These are phyloP conservation scores for Psilopsiagon aymara DNA, from an alignment of 2,113 vertebrate genomes.

Conservation along the genomic window DNA sequence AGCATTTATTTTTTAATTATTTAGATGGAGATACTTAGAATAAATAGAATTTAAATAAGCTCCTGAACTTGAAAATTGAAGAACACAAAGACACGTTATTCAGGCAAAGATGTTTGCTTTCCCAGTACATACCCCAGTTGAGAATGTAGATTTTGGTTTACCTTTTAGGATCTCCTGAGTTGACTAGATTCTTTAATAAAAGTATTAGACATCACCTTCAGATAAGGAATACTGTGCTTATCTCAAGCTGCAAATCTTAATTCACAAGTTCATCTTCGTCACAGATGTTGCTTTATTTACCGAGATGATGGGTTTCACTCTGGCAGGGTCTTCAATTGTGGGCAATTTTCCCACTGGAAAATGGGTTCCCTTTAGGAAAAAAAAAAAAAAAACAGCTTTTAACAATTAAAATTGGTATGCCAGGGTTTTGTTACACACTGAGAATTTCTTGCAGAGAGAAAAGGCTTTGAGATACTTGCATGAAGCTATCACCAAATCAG, in stretches of 20 bases:
- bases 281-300: neutral
- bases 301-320: neutral
- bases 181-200: neutral
- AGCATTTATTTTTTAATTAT: neutral
- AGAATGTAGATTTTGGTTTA: neutral
- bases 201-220: neutral
- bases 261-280: neutral
- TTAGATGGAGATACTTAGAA: neutral
- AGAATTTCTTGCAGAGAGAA: neutral
- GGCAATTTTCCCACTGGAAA: neutral
- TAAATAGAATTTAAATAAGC: neutral
- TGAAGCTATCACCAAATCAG: neutral
- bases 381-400: neutral
- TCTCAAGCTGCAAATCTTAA: neutral
- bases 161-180: neutral
- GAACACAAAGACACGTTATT: neutral
- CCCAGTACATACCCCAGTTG: neutral
- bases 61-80: neutral
- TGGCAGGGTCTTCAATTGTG: neutral
- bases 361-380: neutral
- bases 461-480: rapidly evolving
- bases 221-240: neutral
- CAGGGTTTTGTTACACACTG: neutral
- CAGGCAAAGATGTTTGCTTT: neutral
- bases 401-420: neutral